Percentiles rank a stretch among this genome's conserved stretches.
phyloP scores from a whole-genome alignment of 2,888 invertebrate genomes.

The Pelosia muscerda region DNA sequence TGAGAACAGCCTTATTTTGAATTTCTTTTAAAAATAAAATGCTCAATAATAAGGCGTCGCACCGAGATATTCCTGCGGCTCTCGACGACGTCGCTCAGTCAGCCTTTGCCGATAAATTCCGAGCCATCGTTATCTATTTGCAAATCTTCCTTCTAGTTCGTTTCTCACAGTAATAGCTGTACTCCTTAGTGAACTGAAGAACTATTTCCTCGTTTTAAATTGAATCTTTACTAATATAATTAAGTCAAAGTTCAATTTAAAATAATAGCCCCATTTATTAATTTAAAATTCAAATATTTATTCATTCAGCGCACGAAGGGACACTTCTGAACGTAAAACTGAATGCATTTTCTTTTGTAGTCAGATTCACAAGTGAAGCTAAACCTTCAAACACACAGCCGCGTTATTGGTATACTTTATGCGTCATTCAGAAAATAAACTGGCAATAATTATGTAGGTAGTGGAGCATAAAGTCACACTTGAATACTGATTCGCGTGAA shows the following conservation, averaged over 20 bases:
- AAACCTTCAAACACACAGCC: too few species aligned
- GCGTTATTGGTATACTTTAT: too few species aligned
- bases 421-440: too few species aligned
- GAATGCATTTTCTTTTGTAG: background rate
- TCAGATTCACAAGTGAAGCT: background rate
- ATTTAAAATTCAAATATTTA: background rate
- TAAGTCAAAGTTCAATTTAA: background rate
- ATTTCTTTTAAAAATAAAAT: slow-evolving; percentile 2
- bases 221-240: background rate
- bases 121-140: background rate
- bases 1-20: background rate
- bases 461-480: too few species aligned
- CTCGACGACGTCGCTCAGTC: background rate
- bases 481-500: too few species aligned
- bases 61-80: background rate
- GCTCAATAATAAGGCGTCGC: slow-evolving; percentile 3
- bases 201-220: background rate
- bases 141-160: slow-evolving; percentile 4
- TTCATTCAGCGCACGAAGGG: background rate
- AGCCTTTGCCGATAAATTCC: background rate
- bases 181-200: slow-evolving; percentile 4
- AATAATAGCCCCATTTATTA: slow-evolving; percentile 1
- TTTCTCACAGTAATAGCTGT: background rate
- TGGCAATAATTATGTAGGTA: too few species aligned
- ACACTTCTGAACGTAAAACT: background rate